A percentile compares a stretch with the other conserved stretches of the same genome.
Conservation (phyloP, 2,113 vertebrate species). For the Psittacula cyanocephala region DNA sequence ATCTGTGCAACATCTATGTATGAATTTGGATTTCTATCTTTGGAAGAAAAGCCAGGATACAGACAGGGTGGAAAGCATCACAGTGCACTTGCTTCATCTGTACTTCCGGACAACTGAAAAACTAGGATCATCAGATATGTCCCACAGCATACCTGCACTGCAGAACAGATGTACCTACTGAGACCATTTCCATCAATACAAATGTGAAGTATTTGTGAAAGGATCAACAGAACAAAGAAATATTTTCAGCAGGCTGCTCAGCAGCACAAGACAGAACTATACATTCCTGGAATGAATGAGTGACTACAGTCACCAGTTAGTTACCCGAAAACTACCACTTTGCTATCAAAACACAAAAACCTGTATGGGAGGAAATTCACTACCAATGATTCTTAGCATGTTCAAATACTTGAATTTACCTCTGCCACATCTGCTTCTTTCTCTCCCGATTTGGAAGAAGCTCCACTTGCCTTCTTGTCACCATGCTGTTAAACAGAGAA, state of each 20-base stretch:
- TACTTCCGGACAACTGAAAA: neutral
- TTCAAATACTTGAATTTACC: slow-evolving; percentile 50
- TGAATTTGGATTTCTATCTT: neutral
- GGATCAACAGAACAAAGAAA: neutral
- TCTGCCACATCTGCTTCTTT: slow-evolving; percentile 41
- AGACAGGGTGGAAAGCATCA: neutral
- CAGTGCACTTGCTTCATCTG: neutral
- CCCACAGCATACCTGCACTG: neutral
- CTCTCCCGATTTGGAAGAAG: slow-evolving; percentile 48
- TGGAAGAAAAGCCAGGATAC: neutral
- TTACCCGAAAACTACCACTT: neutral
- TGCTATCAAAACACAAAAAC: neutral
- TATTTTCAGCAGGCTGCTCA: neutral
- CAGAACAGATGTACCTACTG: neutral
- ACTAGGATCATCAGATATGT: accelerated
- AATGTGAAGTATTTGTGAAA: neutral
- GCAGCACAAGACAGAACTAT: neutral
- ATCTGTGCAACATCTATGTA: too few relatives aligned
- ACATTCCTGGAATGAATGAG: neutral
- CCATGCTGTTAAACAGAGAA: slow-evolving; percentile 54
- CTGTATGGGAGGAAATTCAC: neutral
- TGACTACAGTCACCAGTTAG: neutral
- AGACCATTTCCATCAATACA: accelerated
- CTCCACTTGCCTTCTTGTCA: slow-evolving; percentile 45
- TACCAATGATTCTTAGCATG: neutral